Evolutionary conservation across 2,888 invertebrate species (phyloP).

Genomic region (Melanophora roralis): DNA sequence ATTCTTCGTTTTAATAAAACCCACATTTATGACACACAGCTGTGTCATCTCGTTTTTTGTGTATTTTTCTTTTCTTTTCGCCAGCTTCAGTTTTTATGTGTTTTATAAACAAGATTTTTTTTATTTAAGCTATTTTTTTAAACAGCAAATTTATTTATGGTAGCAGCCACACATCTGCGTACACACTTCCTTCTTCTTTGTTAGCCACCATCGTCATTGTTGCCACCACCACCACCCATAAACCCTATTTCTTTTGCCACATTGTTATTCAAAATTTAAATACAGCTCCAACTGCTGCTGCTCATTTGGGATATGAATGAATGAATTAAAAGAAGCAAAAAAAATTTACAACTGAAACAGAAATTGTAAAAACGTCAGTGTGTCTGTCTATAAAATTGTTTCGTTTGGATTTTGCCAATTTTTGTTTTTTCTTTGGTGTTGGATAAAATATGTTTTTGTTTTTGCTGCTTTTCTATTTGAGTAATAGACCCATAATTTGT

Average conservation of each 20-base stretch:
- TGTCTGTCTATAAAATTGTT: slow-evolving; percentile 59
- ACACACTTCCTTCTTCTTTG: slow-evolving; percentile 30
- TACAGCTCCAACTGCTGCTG: slow-evolving; percentile 3
- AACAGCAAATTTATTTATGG: slow-evolving; percentile 29
- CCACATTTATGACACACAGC: slow-evolving; percentile 62
- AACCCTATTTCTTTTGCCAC: neutral
- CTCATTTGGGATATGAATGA: slow-evolving; percentile 13
- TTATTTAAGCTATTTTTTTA: slow-evolving; percentile 36
- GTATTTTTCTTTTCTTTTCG: slow-evolving; percentile 5
- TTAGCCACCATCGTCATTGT: neutral
- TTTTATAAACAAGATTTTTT: slow-evolving; percentile 58
- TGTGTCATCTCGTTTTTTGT: slow-evolving; percentile 59
- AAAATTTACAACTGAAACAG: neutral
- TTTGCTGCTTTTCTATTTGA: slow-evolving; percentile 6
- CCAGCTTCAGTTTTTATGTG: slow-evolving; percentile 50
- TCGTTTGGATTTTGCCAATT: slow-evolving; percentile 34
- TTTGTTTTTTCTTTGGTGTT: neutral
- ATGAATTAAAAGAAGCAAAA: no score
- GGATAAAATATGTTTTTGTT: slow-evolving; percentile 31
- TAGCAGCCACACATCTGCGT: slow-evolving; percentile 30
- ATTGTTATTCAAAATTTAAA: slow-evolving; percentile 46
- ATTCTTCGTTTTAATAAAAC: slow-evolving; percentile 24
- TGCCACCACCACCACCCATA: slow-evolving; percentile 5
- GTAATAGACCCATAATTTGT: slow-evolving; percentile 51
- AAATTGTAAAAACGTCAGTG: slow-evolving; percentile 45